Conservation (phyloP, 2,888 invertebrate species). For the Philhelius pedissequus region DNA sequence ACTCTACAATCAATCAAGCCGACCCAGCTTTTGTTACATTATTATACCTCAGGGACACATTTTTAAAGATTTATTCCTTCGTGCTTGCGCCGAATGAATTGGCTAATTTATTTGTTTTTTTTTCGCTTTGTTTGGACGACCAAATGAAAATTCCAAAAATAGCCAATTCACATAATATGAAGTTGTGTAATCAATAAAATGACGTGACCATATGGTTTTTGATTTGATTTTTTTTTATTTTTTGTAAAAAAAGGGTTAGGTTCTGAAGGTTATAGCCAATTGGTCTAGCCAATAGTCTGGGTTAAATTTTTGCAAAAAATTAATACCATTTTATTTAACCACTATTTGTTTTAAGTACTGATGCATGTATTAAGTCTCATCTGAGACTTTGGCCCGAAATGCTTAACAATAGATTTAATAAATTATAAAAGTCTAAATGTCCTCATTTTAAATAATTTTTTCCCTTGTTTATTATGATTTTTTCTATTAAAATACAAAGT, state of each 20-base stretch:
- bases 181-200: constrained; percentile 30
- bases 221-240: not conserved
- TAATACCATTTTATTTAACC: not conserved
- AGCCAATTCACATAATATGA: constrained; percentile 25
- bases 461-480: too few relatives aligned
- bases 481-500: too few relatives aligned
- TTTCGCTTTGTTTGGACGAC: not conserved
- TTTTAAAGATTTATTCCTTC: constrained; percentile 53
- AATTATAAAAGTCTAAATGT: too few relatives aligned
- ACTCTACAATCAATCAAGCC: constrained; percentile 54
- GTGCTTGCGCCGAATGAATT: constrained; percentile 46
- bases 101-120: constrained; percentile 39
- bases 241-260: not conserved
- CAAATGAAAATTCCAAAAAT: constrained; percentile 36
- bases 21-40: constrained; percentile 44
- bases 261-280: not conserved
- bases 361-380: too few relatives aligned
- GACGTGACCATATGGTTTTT: constrained; percentile 37
- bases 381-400: too few relatives aligned
- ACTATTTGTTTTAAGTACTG: too few relatives aligned
- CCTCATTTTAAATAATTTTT: too few relatives aligned
- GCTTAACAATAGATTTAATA: too few relatives aligned
- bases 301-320: not conserved
- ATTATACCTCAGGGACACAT: constrained; percentile 55
- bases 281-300: not conserved